Base-by-base conservation (phyloP, 2,113 vertebrate species). In the Neolamprologus toae region DNA sequence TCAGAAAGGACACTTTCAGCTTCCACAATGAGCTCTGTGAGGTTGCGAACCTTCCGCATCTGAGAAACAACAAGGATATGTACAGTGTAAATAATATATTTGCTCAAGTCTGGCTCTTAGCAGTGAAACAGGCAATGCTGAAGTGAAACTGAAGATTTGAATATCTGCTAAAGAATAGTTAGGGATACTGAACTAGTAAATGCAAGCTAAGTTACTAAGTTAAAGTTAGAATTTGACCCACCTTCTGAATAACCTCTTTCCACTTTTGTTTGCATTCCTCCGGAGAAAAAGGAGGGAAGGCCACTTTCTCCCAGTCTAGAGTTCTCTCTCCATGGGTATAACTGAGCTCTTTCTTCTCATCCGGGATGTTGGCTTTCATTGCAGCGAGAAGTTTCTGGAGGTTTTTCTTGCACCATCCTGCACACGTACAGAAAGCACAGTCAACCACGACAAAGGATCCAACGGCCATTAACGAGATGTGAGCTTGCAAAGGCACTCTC, bases 21-120 rank as follows among this genome's bases (percentile, higher is more conserved):
- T 83, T 93, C 92, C 71, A 5, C 68, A 9, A 96, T 35, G n/a
- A 96, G 89, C 28, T 96, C 95, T 37, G 83, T 9, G 26, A 95
- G 90, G 21, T 53, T 90, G 14, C 94, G 94, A n/a, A 4, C 5
- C 71, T 90, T 95, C 3, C 84, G 80, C 35, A 95, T 84, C 95
- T 96, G 84, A 78, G 54, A 3, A 88, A 71, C 5, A 92, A 80
- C 3, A 57, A 85, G 33, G 51, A 12, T 23, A 28, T 49, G 17
- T 28, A 45, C 23, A 76, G 16, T n/a, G 9, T n/a, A 35, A 66
- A 66, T 37, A 4, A 66, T 37, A n/a, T 66, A 66, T 37, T 37
- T 37, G 9, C 6, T 35, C 3, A 35, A 35, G 31, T 73, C 21
- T 73, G 40, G 68, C 21, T 76, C 40, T 66, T 76, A 47, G 23